Base-by-base conservation (phyloP, 2,797 vertebrate species). In the Eulemur mongoz region DNA sequence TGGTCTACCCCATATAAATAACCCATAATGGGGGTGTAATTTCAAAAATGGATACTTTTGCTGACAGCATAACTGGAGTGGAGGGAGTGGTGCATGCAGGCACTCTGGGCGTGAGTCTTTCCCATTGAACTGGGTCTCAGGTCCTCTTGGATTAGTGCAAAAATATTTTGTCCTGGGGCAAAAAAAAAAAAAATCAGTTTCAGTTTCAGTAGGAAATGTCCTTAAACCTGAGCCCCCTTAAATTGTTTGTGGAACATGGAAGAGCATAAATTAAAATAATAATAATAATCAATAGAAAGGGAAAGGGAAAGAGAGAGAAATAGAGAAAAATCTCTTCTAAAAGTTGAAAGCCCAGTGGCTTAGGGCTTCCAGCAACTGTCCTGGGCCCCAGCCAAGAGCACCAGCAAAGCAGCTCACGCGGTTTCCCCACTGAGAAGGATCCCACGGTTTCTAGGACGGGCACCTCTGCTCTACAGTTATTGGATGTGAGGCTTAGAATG, bases 1-100 rank as follows among this genome's bases (percentile, higher is more conserved):
- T n/a, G 48, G 89, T 78, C 88, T 84, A 50, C 30, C 30, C 72
- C 84, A 67, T 72, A 89, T 38, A 95, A 96, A 87, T 89, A 97
- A 73, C 48, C 50, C 18, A 10, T 90, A 90, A 92, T 70, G 52
- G 61, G 70, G 23, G 80, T 40, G 6, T 93, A 67, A 95, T 95
- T 97, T 97, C 25, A 73, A 94, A 97, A 97, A 80, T 88, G 88
- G 94, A 80, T 59, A 76, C 81, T 84, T 96, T 87, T 93, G 22
- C 91, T 87, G 84, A 81, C 38, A 90, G 65, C 57, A 20, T 93
- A 85, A 80, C 54, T 95, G 90, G 80, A 75, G 83, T 18, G 54
- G 50, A 93, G 22, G 40, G 30, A n/a, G 48, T 18, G 67, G 70
- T 40, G 4, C 23, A 25, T 4, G 8, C 4, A 27, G 22, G 40